Conservation (phyloP, 2,888 invertebrate genomes). For the Sussaba pulchella region DNA sequence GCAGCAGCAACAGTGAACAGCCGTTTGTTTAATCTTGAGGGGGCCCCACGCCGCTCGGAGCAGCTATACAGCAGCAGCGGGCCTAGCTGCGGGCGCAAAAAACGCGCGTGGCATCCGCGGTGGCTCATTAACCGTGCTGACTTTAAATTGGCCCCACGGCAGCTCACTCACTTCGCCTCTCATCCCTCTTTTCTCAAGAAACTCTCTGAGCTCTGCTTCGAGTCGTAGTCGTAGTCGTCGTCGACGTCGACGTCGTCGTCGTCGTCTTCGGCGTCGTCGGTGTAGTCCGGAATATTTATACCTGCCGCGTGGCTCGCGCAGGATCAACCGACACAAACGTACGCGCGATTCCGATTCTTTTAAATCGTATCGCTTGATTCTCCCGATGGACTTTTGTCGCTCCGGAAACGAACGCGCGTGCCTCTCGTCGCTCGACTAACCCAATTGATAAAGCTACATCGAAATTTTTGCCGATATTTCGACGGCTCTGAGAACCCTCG, state of each 20-base stretch:
- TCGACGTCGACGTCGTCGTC: conserved; percentile 50
- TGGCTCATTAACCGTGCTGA: conserved; percentile 83
- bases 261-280: conserved; percentile 50
- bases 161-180: conserved; percentile 70
- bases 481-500: neutral
- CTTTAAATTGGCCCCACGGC: conserved; percentile 82
- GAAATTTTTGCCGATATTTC: neutral
- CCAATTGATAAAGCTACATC: conserved; percentile 40
- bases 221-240: conserved; percentile 47
- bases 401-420: conserved; percentile 52
- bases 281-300: conserved; percentile 79
- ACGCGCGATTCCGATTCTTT: conserved; percentile 71
- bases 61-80: conserved; percentile 74
- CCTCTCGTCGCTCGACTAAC: conserved; percentile 31
- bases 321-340: conserved; percentile 29
- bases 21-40: conserved; percentile 76
- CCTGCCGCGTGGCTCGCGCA: conserved; percentile 78
- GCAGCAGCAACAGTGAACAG: conserved; percentile 71
- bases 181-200: conserved; percentile 73
- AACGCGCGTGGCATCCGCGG: conserved; percentile 83
- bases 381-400: conserved; percentile 59
- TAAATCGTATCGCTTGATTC: conserved; percentile 64
- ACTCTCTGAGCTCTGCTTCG: conserved; percentile 62
- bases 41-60: conserved; percentile 73
- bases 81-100: conserved; percentile 78